A percentile compares a stretch with the other conserved stretches of the same genome.
These are phyloP conservation scores for Epizoanthus fatuus DNA, from an alignment of 92 coral and sea anemone genomes.

Conservation along the genomic window DNA sequence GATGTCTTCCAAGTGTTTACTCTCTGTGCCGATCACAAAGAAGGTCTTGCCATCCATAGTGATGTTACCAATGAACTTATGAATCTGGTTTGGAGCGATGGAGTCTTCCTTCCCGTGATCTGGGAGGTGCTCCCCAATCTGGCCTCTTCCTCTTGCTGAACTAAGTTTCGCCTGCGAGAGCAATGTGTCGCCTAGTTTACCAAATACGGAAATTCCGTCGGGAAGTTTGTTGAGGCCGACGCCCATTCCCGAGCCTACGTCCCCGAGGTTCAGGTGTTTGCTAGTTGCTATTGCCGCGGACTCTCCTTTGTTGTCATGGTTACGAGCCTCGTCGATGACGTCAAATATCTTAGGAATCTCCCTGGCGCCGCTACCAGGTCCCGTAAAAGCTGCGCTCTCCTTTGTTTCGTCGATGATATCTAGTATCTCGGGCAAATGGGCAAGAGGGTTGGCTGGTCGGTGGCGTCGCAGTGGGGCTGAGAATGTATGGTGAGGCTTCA, in stretches of 20 bases:
- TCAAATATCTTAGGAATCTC: constrained; percentile 97
- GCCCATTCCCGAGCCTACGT: constrained; percentile 98
- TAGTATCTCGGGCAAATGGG: constrained; percentile 80
- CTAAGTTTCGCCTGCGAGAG: constrained; percentile 52
- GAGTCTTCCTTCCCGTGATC: constrained; percentile 31
- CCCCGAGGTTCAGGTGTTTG: constrained; percentile 92
- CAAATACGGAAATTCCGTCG: constrained; percentile 90
- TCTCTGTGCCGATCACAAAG: constrained; percentile 94
- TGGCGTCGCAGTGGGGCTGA: constrained; percentile 9
- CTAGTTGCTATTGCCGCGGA: constrained; percentile 99
- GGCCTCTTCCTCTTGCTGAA: constrained; percentile 59
- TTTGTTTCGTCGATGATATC: constrained; percentile 89
- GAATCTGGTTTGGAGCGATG: constrained; percentile 41
- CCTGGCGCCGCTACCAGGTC: constrained; percentile 74
- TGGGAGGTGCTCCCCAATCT: constrained; percentile 54
- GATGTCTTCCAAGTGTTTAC: constrained; percentile 80
- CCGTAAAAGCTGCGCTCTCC: constrained; percentile 48
- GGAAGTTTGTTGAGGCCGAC: constrained; percentile 88
- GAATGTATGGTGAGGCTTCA: constrained; percentile 6
- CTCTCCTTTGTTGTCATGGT: constrained; percentile 57
- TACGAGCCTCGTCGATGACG: constrained; percentile 94
- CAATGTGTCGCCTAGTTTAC: constrained; percentile 82
- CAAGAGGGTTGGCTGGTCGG: constrained; percentile 14
- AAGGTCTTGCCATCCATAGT: constrained; percentile 93
- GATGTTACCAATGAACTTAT: constrained; percentile 96